Percentiles rank a stretch among this genome's conserved stretches.
phyloP scores from a whole-genome alignment of 1,140 invertebrate species.

The Procambarus clarkii region DNA sequence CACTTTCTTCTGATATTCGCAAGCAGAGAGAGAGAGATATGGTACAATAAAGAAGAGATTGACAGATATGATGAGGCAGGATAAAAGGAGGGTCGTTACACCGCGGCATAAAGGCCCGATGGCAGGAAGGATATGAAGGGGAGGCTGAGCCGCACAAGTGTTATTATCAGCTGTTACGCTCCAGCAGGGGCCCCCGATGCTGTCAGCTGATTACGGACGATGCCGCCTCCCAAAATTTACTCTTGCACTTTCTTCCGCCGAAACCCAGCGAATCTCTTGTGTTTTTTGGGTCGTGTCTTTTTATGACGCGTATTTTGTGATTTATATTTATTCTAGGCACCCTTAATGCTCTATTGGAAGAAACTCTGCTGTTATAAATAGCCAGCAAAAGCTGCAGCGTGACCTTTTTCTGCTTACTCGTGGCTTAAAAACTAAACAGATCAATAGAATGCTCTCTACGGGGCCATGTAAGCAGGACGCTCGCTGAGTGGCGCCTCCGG shows the following conservation, averaged over 20 bases:
- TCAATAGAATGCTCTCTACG: slow-evolving; percentile 69
- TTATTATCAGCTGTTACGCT: slow-evolving; percentile 71
- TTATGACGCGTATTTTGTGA: not conserved
- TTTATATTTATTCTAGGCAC: not conserved
- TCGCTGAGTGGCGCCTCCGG: slow-evolving; percentile 55
- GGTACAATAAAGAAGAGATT: slow-evolving; percentile 65
- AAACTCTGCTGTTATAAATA: slow-evolving; percentile 9
- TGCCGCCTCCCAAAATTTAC: slow-evolving; percentile 60
- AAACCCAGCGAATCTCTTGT: not conserved
- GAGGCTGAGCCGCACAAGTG: slow-evolving; percentile 65
- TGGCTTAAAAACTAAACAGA: slow-evolving; percentile 70
- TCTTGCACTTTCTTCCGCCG: slow-evolving; percentile 26
- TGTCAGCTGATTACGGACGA: slow-evolving; percentile 66
- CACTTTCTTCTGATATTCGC: not conserved
- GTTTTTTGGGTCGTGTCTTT: not conserved
- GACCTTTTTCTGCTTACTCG: slow-evolving; percentile 63
- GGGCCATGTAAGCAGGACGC: slow-evolving; percentile 56
- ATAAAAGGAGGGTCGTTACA: slow-evolving; percentile 67
- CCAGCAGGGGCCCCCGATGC: slow-evolving; percentile 63
- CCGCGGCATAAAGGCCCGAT: slow-evolving; percentile 59
- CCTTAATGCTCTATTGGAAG: not conserved
- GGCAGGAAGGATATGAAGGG: slow-evolving; percentile 70
- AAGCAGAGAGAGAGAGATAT: slow-evolving; percentile 31
- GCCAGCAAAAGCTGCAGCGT: slow-evolving; percentile 22
- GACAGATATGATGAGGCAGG: slow-evolving; percentile 65